Evolutionary conservation across 2,797 vertebrate species (phyloP).

Genomic region (Tauraco hartlaubi): DNA sequence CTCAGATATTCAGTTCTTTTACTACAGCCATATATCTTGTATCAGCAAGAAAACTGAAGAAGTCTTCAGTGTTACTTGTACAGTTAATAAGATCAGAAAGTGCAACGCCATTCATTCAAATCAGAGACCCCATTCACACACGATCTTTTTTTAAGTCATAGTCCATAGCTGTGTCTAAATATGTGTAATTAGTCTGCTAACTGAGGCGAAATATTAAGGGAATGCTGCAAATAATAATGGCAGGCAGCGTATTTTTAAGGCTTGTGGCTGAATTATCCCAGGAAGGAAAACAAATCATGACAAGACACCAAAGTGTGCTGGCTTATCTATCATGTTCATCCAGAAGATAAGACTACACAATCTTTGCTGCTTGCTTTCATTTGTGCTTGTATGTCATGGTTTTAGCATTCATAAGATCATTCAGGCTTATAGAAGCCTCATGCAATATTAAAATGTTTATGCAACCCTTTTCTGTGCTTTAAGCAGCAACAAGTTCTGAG

Average conservation of each 20-base stretch:
- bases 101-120: not conserved
- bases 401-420: constrained; percentile 78
- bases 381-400: constrained; percentile 56
- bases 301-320: constrained; percentile 29
- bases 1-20: not conserved
- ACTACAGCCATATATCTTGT: not conserved
- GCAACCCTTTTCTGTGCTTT: constrained; percentile 73
- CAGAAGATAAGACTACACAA: constrained; percentile 23
- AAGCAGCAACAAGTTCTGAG: constrained; percentile 67
- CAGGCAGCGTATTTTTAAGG: constrained; percentile 17
- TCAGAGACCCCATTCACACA: not conserved
- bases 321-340: constrained; percentile 40
- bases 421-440: constrained; percentile 80
- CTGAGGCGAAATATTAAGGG: not conserved
- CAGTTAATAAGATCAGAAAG: not conserved
- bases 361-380: constrained; percentile 46
- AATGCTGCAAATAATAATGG: not conserved
- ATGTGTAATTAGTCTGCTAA: not conserved
- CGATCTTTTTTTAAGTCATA: not conserved
- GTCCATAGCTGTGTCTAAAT: not conserved
- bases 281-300: constrained; percentile 47
- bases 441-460: constrained; percentile 84
- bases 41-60: not conserved
- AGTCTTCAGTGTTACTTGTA: not conserved
- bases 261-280: constrained; percentile 21